Percentiles rank a stretch among this genome's conserved stretches.
phyloP scores from a whole-genome alignment of 2,888 invertebrate genomes.

The Agrochola lota region DNA sequence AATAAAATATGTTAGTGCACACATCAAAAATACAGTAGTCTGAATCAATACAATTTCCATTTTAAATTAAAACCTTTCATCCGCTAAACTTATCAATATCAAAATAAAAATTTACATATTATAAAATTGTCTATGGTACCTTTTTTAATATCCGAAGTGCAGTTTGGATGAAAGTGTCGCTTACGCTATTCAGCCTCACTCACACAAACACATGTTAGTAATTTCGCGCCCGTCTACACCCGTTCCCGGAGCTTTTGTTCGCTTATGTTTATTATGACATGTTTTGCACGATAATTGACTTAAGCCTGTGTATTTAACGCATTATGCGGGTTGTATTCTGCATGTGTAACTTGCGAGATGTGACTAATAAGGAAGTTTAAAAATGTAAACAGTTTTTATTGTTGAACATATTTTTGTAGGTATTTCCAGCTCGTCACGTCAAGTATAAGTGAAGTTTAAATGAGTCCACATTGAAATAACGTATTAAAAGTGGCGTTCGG shows the following conservation, averaged over 20 bases:
- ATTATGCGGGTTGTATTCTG: constrained; percentile 49
- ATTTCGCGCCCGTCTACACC: constrained; percentile 57
- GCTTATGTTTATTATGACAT: constrained; percentile 68
- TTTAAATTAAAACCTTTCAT: constrained; percentile 42
- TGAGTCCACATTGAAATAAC: neutral
- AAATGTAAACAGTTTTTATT: constrained; percentile 11
- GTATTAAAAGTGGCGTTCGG: neutral
- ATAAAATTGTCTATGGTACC: constrained; percentile 23
- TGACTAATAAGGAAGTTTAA: constrained; percentile 39
- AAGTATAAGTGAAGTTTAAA: neutral
- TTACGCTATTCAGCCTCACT: constrained; percentile 43
- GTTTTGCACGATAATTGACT: constrained; percentile 75
- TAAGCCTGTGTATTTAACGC: constrained; percentile 67
- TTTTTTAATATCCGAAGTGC: constrained; percentile 61
- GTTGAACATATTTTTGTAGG: constrained; percentile 2
- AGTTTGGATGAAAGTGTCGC: constrained; percentile 57
- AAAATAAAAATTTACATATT: constrained; percentile 21
- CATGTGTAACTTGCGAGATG: constrained; percentile 26
- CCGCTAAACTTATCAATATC: constrained; percentile 13
- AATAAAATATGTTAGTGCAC: constrained; percentile 18
- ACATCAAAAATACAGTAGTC: constrained; percentile 13
- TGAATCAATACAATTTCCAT: constrained; percentile 46
- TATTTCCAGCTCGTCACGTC: neutral
- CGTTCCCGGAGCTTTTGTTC: constrained; percentile 64
- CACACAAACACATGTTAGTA: constrained; percentile 47